These are phyloP conservation scores for Dendroctonus ponderosae DNA, from an alignment of 1,140 invertebrate genomes.

Conservation along the genomic window DNA sequence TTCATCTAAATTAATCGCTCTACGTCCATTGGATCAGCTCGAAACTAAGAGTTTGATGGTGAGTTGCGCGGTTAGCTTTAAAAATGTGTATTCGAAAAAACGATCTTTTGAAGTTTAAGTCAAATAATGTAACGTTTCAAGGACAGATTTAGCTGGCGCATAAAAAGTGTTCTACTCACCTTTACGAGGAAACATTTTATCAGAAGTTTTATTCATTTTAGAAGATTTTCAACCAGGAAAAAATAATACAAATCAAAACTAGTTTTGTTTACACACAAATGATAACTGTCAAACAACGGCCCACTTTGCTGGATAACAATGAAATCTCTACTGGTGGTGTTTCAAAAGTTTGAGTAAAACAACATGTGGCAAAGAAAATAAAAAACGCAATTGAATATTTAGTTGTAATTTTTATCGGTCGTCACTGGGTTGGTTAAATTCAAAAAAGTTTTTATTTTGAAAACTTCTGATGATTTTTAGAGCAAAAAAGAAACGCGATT, in stretches of 20 bases:
- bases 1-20: too few relatives aligned
- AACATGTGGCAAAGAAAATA: background rate
- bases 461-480: too few relatives aligned
- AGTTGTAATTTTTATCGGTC: background rate
- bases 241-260: conserved; percentile 34
- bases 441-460: too few relatives aligned
- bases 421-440: background rate
- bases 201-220: conserved; percentile 45
- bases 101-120: too few relatives aligned
- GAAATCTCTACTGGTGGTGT: background rate
- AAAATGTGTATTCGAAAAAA: background rate
- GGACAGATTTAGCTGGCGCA: background rate
- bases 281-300: conserved; percentile 26
- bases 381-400: background rate
- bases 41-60: background rate
- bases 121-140: background rate
- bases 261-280: conserved; percentile 30
- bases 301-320: conserved; percentile 7
- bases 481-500: too few relatives aligned
- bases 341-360: background rate
- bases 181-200: conserved; percentile 46
- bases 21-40: background rate
- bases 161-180: conserved; percentile 34
- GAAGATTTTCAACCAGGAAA: conserved; percentile 36
- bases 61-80: background rate